Percentiles rank a stretch among this genome's conserved stretches.
Evolutionary conservation across 2,113 vertebrate species (phyloP).

Genomic region (Chlorodrepanis virens): DNA sequence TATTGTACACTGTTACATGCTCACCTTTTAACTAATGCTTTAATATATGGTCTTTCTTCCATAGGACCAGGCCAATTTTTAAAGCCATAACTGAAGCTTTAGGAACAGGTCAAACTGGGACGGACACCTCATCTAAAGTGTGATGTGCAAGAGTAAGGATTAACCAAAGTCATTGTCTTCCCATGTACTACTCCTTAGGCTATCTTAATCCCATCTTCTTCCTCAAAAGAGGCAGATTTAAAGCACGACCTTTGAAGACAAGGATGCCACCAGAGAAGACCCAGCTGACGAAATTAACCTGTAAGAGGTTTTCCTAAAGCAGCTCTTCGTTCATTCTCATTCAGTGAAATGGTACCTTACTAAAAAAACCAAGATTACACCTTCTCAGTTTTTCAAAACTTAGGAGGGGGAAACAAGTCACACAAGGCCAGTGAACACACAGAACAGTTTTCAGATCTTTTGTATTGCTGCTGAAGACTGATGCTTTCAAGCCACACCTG

Average conservation of each 20-base stretch:
- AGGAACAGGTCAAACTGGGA: constrained; percentile 22
- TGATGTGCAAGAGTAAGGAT: neutral
- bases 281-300: neutral
- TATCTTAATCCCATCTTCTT: neutral
- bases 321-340: neutral
- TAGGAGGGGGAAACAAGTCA: neutral
- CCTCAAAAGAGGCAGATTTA: neutral
- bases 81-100: constrained; percentile 62
- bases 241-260: neutral
- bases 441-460: neutral
- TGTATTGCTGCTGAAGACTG: neutral
- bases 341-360: neutral
- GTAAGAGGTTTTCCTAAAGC: constrained; percentile 3
- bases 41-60: constrained; percentile 29
- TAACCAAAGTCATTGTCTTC: constrained; percentile 38
- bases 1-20: neutral
- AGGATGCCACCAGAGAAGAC: neutral
- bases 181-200: neutral
- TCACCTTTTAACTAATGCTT: constrained; percentile 36
- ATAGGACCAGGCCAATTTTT: constrained; percentile 32
- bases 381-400: neutral
- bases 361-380: neutral
- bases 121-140: neutral
- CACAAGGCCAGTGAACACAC: neutral
- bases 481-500: constrained; percentile 23